Percentiles rank a stretch among this genome's conserved stretches.
phyloP scores from a whole-genome alignment of 2,888 invertebrate species.

The Cactoblastis cactorum region DNA sequence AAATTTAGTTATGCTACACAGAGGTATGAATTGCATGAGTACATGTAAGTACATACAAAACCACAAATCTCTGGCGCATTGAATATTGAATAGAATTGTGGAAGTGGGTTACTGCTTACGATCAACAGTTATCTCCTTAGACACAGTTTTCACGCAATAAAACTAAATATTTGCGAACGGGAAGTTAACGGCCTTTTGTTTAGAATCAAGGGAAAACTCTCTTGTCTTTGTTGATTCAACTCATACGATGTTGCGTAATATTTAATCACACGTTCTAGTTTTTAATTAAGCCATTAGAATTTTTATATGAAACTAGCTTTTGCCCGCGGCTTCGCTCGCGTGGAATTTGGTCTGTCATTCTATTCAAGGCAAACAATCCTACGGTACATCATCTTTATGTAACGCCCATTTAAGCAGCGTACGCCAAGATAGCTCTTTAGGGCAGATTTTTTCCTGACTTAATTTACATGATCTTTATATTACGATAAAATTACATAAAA shows the following conservation, averaged over 20 bases:
- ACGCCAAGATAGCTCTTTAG: no score
- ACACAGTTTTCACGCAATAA: slow-evolving; percentile 27
- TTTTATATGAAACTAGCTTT: no score
- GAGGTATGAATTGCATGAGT: no score
- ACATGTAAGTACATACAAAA: neutral
- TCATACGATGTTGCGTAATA: slow-evolving; percentile 1
- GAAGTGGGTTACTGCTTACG: slow-evolving; percentile 3
- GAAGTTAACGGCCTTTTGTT: slow-evolving; percentile 22
- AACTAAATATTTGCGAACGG: slow-evolving; percentile 21
- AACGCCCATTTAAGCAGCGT: no score
- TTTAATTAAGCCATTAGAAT: slow-evolving; percentile 1
- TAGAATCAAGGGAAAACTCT: slow-evolving; percentile 16
- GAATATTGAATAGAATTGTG: slow-evolving; percentile 1
- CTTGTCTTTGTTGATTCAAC: slow-evolving; percentile 12
- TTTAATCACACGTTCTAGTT: slow-evolving; percentile 4
- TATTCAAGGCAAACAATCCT: no score
- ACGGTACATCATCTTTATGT: no score
- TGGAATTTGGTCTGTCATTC: no score
- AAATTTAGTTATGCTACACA: no score
- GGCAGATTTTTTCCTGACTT: no score
- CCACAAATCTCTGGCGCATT: neutral
- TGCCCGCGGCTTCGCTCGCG: no score
- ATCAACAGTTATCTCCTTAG: slow-evolving; percentile 20
- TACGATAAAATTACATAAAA: no score
- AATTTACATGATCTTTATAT: no score